Base-by-base conservation (phyloP, 2,113 vertebrate species). In the Microtus montanus region DNA sequence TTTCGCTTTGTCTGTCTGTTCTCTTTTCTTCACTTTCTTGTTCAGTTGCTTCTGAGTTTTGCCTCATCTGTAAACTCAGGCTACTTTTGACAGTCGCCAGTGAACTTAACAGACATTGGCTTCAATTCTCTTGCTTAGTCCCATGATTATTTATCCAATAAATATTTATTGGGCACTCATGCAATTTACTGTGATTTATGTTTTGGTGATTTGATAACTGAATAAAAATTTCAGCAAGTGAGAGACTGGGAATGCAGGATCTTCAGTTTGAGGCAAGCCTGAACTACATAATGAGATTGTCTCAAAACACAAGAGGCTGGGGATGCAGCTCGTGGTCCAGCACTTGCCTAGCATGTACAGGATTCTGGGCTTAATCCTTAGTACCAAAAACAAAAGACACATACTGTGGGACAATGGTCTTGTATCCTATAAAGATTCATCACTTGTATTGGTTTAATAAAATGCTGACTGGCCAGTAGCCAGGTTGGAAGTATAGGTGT, bases 201-300 rank as follows among this genome's bases (percentile, higher is more conserved):
- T 78, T 35, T 92, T 93, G 33, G 38, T 93, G 73, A 89, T 86
- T 92, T 82, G 68, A 38, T 80, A 87, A 22, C 20, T 89, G 26
- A 83, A 64, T 83, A 79, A 93, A 91, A 93, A 71, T 64, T 15
- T 26, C 38, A 30, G 58, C 58, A 63, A 63, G 38, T 64, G 58
- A 22, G 80, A 64, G 24, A 17, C 78, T 79, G 47, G 22, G 20
- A 13, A 58, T 58, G 33, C n/a, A 41, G n/a, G n/a, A 41, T 83
- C 80, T 63, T 41, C 38, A 84, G 26, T 44, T 61, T 61, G 52
- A 82, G 54, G 35, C 79, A 82, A 82, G 22, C 35, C n/a, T 38
- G 52, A 54, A 13, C 22, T 63, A 28, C 13, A 41, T 38, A 83
- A 38, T 22, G 52, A 80, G 52, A 41, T n/a, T 80, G n/a, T 41